Percentiles rank a stretch among this genome's conserved stretches.
Evolutionary conservation across 1,140 invertebrate genomes (phyloP).

Genomic region (Gonioctena quinquepunctata): DNA sequence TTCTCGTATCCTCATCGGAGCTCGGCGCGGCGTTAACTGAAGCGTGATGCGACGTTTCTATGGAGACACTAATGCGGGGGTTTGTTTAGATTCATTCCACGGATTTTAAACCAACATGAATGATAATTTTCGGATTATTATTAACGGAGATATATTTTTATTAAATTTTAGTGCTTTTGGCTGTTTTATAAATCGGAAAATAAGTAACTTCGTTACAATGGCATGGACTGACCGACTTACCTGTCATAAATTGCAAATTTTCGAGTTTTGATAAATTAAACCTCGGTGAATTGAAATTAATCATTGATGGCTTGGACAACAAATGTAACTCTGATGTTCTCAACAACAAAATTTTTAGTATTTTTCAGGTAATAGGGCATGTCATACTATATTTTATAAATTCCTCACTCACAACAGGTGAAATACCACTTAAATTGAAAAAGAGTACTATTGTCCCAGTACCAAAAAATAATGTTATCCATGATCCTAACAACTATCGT

Average conservation of each 20-base stretch:
- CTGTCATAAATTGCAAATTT: conserved; percentile 1
- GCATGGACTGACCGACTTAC: no score
- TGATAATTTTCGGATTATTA: no score
- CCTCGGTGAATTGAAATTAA: neutral
- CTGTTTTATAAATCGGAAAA: no score
- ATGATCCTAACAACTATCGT: neutral
- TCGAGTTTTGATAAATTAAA: neutral
- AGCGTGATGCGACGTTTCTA: no score
- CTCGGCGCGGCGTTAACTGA: no score
- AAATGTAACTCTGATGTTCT: conserved; percentile 4
- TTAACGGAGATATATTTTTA: no score
- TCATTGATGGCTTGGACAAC: neutral
- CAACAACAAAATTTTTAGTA: conserved; percentile 1
- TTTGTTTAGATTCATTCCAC: no score
- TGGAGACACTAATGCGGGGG: no score
- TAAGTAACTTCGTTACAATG: no score
- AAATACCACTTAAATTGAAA: neutral
- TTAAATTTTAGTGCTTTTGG: no score
- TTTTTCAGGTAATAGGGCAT: neutral
- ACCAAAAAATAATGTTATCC: neutral
- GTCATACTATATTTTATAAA: neutral
- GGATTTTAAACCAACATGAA: no score
- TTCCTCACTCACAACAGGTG: neutral
- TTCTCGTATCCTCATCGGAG: no score
- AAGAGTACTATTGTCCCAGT: neutral